Evolutionary conservation across 2,888 invertebrate species (phyloP).

Genomic region (Pollenia griseotomentosa): DNA sequence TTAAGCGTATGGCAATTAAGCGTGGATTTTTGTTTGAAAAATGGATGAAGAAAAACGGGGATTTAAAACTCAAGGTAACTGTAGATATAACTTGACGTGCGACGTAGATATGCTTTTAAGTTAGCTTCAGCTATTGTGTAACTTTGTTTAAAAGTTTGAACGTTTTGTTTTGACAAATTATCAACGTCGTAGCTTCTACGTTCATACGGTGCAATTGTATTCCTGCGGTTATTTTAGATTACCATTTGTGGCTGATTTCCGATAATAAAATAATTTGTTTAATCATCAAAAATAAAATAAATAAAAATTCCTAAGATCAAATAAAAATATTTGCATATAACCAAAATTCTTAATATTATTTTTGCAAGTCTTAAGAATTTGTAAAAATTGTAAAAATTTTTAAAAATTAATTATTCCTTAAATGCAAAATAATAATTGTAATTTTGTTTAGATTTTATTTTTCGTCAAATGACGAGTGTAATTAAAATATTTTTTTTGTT

Average conservation of each 20-base stretch:
- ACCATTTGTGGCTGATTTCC: background rate
- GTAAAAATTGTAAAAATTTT: background rate
- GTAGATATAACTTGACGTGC: too few species aligned
- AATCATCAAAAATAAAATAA: background rate
- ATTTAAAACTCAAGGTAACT: too few species aligned
- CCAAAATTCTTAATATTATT: background rate
- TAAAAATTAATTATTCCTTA: background rate
- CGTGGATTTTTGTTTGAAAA: too few species aligned
- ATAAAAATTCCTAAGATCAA: background rate
- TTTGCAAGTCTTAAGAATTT: background rate
- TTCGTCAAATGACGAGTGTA: slow-evolving; percentile 19
- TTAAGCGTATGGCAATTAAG: too few species aligned
- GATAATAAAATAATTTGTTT: background rate
- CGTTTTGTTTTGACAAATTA: too few species aligned
- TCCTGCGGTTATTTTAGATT: too few species aligned
- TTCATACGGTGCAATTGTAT: too few species aligned
- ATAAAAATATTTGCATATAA: slow-evolving; percentile 5
- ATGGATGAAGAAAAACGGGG: too few species aligned
- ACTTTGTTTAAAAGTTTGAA: too few species aligned
- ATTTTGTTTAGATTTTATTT: slow-evolving; percentile 23
- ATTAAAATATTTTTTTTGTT: slow-evolving; percentile 47
- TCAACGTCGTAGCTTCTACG: too few species aligned
- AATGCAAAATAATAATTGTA: slow-evolving; percentile 50
- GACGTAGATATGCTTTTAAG: too few species aligned
- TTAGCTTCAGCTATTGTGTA: too few species aligned